A percentile compares a stretch with the other conserved stretches of the same genome.
These are phyloP conservation scores for Cancer borealis DNA, from an alignment of 2,888 invertebrate species.

Conservation along the genomic window DNA sequence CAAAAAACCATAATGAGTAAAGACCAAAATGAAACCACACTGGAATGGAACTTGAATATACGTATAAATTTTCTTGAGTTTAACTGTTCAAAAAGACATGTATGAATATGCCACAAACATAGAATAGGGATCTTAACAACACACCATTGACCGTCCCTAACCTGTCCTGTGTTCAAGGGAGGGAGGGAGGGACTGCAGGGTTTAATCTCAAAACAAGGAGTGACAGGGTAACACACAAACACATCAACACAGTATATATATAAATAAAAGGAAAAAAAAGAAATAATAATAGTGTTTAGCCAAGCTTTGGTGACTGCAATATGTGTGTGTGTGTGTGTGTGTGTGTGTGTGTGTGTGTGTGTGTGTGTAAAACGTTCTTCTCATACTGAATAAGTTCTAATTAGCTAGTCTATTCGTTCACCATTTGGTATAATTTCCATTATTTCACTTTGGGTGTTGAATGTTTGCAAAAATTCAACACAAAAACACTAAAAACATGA, in stretches of 20 bases:
- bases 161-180: background rate
- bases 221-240: background rate
- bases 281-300: background rate
- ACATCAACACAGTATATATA: background rate
- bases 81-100: background rate
- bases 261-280: background rate
- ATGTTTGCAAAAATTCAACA: background rate
- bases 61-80: background rate
- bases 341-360: background rate
- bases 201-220: constrained; percentile 4
- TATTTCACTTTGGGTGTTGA: background rate
- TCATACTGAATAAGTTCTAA: background rate
- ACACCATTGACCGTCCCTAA: background rate
- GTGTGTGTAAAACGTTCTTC: background rate
- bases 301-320: background rate
- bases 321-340: background rate
- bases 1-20: background rate
- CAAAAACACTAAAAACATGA: background rate
- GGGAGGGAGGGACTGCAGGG: background rate
- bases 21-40: background rate
- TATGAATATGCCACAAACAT: background rate
- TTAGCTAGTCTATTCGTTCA: background rate
- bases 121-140: background rate
- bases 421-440: background rate
- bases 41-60: constrained; percentile 16